Evolutionary conservation across 2,113 vertebrate genomes (phyloP), one percentile per base, ranked within the genome.

Genomic region (Hirundichthys speculiger): DNA sequence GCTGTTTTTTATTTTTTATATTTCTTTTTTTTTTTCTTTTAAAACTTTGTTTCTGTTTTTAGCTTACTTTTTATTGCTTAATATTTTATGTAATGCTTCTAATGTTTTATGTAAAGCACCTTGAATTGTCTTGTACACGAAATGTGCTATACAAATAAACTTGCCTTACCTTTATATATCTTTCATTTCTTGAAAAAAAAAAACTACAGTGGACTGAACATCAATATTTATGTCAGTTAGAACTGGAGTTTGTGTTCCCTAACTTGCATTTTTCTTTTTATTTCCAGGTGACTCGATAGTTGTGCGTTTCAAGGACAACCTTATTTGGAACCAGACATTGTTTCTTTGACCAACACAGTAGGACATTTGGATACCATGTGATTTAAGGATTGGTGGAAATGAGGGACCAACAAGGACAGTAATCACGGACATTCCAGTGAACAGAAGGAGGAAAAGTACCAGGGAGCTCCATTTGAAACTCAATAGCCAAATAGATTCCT

Each of bases 241-340:
- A n/a, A n/a, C n/a, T 41, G 13, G 13, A 41, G 40, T 19, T 39
- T 49, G 18, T 62, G 21, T 39, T 43, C n/a, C 40, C 19, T 52
- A 45, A 40, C 42, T n/a, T 53, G 22, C 38, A 1, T 21, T 41
- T 21, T 25, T 69, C n/a, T n/a, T 34, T 59, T 40, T 79, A 46
- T 69, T 64, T 82, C 43, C 67, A 94, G 93, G 93, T 94, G 79
- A 93, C 93, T 30, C 92, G 91, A 90, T 94, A 94, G 90, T 93
- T 49, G 1, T 69, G 82, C 60, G 51, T 49, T 69, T 70, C 79
- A 71, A 73, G 75, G 79, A 80, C 15, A 51, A 54, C 67, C 57
- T 40, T 42, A 59, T 75, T 75, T 73, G 76, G 79, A 76, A 69
- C 7, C 61, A 60, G 59, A 71, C 39, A 14, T 42, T 52, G 47